Percentiles rank a stretch among this genome's conserved stretches.
Evolutionary conservation across 2,797 vertebrate genomes (phyloP).

Genomic region (Graptemys geographica): DNA sequence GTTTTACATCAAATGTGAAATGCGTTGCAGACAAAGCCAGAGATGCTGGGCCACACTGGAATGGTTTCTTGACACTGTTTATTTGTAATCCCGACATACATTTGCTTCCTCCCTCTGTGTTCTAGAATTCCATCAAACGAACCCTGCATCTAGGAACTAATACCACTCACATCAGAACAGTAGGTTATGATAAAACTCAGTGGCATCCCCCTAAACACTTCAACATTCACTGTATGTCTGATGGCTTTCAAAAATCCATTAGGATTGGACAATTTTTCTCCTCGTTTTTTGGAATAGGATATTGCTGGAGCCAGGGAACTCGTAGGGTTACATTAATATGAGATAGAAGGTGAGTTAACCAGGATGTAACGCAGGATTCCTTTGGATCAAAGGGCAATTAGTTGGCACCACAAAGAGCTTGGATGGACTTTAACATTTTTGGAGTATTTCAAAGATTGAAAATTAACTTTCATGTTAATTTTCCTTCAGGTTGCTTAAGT

Average conservation of each 20-base stretch:
- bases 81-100: neutral
- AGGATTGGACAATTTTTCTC: neutral
- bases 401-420: conserved; percentile 69
- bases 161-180: neutral
- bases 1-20: conserved; percentile 14
- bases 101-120: rapidly evolving
- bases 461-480: conserved; percentile 72
- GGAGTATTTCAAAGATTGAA: conserved; percentile 69
- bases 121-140: neutral
- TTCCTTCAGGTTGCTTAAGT: neutral
- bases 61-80: neutral
- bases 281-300: rapidly evolving
- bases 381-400: conserved; percentile 61
- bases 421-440: conserved; percentile 75
- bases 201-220: neutral
- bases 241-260: conserved; percentile 2
- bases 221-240: neutral
- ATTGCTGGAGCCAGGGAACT: neutral
- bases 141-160: neutral
- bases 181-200: neutral
- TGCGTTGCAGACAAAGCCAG: neutral
- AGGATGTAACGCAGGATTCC: conserved; percentile 47
- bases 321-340: neutral
- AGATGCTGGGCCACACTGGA: neutral
- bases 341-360: rapidly evolving